Conservation (phyloP, 2,113 vertebrate genomes). For the Rynchops niger region DNA sequence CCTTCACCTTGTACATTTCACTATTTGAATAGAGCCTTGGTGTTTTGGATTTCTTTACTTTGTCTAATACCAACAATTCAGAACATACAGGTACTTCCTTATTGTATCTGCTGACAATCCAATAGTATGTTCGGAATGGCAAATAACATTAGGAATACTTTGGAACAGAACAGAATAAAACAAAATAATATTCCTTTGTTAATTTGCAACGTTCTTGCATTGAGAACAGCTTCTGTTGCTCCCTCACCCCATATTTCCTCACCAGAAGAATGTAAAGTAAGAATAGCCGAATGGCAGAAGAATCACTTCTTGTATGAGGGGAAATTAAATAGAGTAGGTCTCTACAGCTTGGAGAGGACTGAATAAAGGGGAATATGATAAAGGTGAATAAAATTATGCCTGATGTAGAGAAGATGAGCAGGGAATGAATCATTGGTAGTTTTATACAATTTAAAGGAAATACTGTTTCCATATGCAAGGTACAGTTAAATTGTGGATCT, state of each 20-base stretch:
- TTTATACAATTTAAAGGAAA: background rate
- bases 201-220: background rate
- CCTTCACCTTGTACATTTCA: background rate
- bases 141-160: background rate
- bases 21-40: background rate
- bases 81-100: background rate
- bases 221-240: background rate
- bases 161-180: background rate
- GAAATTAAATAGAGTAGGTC: background rate
- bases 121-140: background rate
- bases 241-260: background rate
- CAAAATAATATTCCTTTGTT: background rate
- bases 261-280: background rate
- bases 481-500: background rate
- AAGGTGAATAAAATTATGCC: background rate
- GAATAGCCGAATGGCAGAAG: background rate
- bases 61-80: background rate
- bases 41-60: background rate
- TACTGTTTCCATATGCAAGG: background rate
- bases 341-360: background rate
- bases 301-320: background rate
- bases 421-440: background rate
- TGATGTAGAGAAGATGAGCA: background rate
- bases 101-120: background rate
- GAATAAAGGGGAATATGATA: background rate